Evolutionary conservation across 2,797 vertebrate species (phyloP).

Genomic region (Catharus ustulatus): DNA sequence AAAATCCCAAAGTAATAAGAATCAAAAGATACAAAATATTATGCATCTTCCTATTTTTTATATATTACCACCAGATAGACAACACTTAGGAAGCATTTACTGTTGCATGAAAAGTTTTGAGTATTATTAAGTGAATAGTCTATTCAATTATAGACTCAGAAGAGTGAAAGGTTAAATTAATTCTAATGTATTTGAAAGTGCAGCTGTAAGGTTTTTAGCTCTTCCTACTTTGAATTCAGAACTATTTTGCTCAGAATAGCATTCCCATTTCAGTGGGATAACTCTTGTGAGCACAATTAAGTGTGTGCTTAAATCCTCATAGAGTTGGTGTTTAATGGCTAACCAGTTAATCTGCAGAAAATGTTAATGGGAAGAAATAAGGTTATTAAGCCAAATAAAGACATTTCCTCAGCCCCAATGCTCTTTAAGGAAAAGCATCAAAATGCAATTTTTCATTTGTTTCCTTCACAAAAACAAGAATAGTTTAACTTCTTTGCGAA

Average conservation of each 20-base stretch:
- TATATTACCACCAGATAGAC: background rate
- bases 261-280: background rate
- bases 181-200: background rate
- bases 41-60: background rate
- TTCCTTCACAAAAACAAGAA: slow-evolving; percentile 1
- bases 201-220: background rate
- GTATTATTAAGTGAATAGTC: background rate
- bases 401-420: background rate
- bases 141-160: background rate
- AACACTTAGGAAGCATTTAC: background rate
- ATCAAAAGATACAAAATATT: background rate
- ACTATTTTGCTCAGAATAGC: background rate
- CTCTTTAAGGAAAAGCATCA: background rate
- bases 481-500: slow-evolving; percentile 7
- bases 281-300: background rate
- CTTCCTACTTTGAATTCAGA: background rate
- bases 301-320: background rate
- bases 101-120: background rate
- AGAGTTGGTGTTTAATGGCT: background rate
- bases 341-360: background rate
- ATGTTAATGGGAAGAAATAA: background rate
- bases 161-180: background rate
- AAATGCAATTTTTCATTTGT: background rate
- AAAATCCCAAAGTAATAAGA: background rate
- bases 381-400: background rate